Percentiles rank a stretch among this genome's conserved stretches.
Evolutionary conservation across 2,113 vertebrate species (phyloP).

Genomic region (Mesoclemmys tuberculata): DNA sequence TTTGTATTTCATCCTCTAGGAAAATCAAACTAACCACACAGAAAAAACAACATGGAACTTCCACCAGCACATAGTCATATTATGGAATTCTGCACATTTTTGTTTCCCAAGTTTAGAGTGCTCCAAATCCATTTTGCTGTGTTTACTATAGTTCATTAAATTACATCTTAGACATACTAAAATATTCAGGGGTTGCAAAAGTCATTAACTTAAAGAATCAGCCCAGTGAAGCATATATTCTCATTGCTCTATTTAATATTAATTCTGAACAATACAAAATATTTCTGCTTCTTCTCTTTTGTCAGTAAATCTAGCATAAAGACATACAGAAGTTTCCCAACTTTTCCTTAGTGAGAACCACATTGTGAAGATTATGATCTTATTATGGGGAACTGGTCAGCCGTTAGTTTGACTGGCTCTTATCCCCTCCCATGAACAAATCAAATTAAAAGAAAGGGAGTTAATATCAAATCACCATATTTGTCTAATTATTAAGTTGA

Average conservation of each 20-base stretch:
- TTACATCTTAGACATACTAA: slow-evolving; percentile 30
- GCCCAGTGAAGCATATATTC: slow-evolving; percentile 19
- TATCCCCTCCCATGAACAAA: neutral
- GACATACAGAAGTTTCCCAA: fast-evolving
- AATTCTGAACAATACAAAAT: slow-evolving; percentile 16
- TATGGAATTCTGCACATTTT: neutral
- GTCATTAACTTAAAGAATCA: slow-evolving; percentile 48
- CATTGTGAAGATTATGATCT: neutral
- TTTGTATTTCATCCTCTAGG: neutral
- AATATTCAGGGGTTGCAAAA: slow-evolving; percentile 11
- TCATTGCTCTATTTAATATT: slow-evolving; percentile 47
- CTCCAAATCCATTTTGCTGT: slow-evolving; percentile 1
- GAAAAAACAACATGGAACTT: neutral
- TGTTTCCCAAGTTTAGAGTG: neutral
- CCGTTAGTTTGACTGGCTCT: neutral
- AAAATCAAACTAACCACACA: neutral
- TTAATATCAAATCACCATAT: neutral
- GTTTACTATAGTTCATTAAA: slow-evolving; percentile 42
- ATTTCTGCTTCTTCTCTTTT: neutral
- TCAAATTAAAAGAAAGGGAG: neutral
- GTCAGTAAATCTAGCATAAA: fast-evolving
- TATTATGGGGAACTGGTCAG: neutral
- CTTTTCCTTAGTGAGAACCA: neutral
- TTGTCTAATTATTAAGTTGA: neutral
- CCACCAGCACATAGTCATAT: neutral